phyloP scores from a whole-genome alignment of 1,140 invertebrate genomes.

The Ganaspis sp. region DNA sequence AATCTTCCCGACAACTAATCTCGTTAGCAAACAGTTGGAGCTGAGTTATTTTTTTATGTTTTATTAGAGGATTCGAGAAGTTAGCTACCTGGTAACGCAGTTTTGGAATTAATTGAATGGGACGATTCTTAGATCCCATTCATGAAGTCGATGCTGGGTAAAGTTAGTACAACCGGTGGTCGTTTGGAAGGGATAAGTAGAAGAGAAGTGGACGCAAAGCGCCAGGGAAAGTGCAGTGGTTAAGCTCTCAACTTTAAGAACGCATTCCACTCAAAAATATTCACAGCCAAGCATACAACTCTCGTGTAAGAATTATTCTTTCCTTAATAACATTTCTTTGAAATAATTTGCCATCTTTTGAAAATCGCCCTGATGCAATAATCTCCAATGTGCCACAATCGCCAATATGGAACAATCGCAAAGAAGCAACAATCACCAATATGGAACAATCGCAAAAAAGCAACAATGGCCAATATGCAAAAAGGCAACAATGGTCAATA shows the following conservation, averaged over 20 bases:
- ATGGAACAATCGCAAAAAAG: too few relatives aligned
- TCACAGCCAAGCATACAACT: not conserved
- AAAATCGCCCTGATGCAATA: too few relatives aligned
- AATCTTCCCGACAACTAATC: constrained; percentile 28
- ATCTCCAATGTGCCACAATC: too few relatives aligned
- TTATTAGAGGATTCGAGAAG: constrained; percentile 15
- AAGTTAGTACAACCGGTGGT: constrained; percentile 30
- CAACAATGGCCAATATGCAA: too few relatives aligned
- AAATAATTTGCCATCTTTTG: not conserved
- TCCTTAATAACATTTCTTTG: not conserved
- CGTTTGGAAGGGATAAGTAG: constrained; percentile 28
- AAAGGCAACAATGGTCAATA: too few relatives aligned
- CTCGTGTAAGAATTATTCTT: not conserved
- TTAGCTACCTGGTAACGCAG: constrained; percentile 29
- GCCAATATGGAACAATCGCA: too few relatives aligned
- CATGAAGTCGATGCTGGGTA: constrained; percentile 28
- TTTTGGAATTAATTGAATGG: constrained; percentile 31
- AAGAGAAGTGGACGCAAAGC: constrained; percentile 42
- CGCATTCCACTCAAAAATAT: not conserved
- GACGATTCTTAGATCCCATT: constrained; percentile 31
- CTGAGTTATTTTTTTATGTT: not conserved
- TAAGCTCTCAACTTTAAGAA: not conserved
- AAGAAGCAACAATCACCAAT: too few relatives aligned
- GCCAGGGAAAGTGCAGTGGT: constrained; percentile 1
- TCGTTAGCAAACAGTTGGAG: constrained; percentile 8